Evolutionary conservation across 1,140 invertebrate genomes (phyloP), one percentile per base, ranked within the genome.

Genomic region (Schlechtendalia chinensis): DNA sequence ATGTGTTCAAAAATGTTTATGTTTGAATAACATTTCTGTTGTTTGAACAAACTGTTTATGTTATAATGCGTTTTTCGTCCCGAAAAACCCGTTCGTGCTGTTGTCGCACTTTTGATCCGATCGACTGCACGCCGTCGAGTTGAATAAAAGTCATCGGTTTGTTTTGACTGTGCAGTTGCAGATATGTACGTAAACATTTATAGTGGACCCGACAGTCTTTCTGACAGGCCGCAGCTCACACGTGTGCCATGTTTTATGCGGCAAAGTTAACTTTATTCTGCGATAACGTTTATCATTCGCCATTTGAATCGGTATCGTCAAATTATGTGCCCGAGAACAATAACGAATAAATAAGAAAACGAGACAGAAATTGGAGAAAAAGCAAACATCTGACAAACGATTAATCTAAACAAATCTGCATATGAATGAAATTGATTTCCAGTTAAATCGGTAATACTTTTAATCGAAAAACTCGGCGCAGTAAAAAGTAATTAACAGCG

Each of bases 151-250:
- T 8, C n/a, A 47, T 69, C 5, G 11, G 19, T 45, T 61, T 67
- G 63, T 45, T 22, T 67, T 65, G 27, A 39, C 32, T 69, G 45
- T 17, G 10, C 45, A 61, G 24, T 69, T 27, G 16, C 45, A 17
- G 24, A 69, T 27, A 24, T 22, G 45, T 39, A n/a, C 19, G 17
- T 67, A 67, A 39, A 67, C 63, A 67, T 67, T 45, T 67, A 67
- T 67, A 67, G n/a, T 22, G n/a, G 19, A 32, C 39, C 32, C 19
- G 32, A 67, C 19, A 22, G 8, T 11, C 29, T 39, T 67, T 45
- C n/a, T 45, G 63, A 67, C 65, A 69, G 22, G 39, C 12, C 14
- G 4, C 22, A 8, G 39, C 22, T 69, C 32, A 67, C 32, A 22
- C 8, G 1, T 39, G 17, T 17, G n/a, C 11, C 39, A 69, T 69